Evolutionary conservation across 2,888 invertebrate species (phyloP).

Genomic region (Pollenia amentaria): DNA sequence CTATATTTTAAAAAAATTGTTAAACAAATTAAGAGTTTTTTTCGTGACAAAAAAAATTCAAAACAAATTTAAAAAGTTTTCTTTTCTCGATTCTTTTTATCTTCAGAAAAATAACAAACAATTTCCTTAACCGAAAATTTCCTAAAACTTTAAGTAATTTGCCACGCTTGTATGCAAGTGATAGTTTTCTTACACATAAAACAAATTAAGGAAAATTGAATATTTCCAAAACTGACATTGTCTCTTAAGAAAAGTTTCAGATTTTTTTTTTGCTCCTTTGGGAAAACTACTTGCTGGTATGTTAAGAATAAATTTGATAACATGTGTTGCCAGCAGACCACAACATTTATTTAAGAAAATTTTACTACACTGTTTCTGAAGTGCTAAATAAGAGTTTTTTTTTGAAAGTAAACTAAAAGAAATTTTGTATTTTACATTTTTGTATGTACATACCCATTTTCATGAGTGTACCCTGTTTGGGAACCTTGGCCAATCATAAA

Average conservation of each 20-base stretch:
- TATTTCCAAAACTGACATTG: not conserved
- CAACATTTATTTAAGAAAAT: not conserved
- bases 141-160: not conserved
- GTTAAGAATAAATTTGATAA: not conserved
- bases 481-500: too few species aligned
- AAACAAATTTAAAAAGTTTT: not conserved
- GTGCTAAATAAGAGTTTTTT: too few species aligned
- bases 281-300: not conserved
- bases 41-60: not conserved
- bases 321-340: slow-evolving; percentile 6
- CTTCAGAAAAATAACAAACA: not conserved
- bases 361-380: not conserved
- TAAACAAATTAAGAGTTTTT: not conserved
- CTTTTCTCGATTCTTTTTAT: not conserved
- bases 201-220: not conserved
- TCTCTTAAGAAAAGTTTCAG: not conserved
- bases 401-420: too few species aligned
- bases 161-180: not conserved
- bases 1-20: too few species aligned
- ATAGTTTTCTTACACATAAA: slow-evolving; percentile 7
- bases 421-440: too few species aligned
- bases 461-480: too few species aligned
- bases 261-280: not conserved
- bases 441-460: too few species aligned
- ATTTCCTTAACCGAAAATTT: not conserved